Evolutionary conservation across 2,113 vertebrate genomes (phyloP).

Genomic region (Chascanopsetta lugubris): DNA sequence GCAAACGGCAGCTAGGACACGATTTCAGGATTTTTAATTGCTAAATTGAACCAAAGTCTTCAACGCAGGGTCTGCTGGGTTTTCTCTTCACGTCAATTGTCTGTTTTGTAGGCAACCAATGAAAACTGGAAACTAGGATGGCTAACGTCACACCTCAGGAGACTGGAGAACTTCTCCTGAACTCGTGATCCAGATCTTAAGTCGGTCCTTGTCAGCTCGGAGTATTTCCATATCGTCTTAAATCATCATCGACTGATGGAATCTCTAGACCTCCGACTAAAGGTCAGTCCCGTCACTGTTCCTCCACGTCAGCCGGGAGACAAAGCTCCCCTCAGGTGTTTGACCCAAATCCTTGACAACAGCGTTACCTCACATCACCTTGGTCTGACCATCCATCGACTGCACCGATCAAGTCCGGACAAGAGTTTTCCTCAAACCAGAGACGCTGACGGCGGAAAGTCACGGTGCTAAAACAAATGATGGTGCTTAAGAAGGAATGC

Average conservation of each 20-base stretch:
- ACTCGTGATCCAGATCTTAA: neutral
- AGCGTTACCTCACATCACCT: neutral
- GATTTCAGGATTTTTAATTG: neutral
- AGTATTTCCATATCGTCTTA: too few relatives aligned
- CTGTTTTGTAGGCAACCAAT: too few relatives aligned
- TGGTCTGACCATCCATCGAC: neutral
- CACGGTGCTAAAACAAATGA: slow-evolving; percentile 5
- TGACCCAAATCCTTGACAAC: neutral
- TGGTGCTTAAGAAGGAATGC: slow-evolving; percentile 29
- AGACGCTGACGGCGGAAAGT: slow-evolving; percentile 6
- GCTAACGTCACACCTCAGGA: too few relatives aligned
- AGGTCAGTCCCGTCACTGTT: slow-evolving; percentile 15
- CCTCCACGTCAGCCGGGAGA: neutral
- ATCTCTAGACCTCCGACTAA: slow-evolving; percentile 11
- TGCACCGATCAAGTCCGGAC: slow-evolving; percentile 4
- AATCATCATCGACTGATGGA: neutral
- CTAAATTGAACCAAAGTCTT: neutral
- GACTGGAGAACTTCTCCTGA: too few relatives aligned
- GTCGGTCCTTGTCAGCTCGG: neutral
- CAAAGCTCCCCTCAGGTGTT: slow-evolving; percentile 21
- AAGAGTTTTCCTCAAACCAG: neutral
- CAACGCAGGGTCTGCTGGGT: too few relatives aligned
- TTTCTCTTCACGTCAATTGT: too few relatives aligned
- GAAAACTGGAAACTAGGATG: too few relatives aligned
- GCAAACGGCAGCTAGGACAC: neutral